Conservation (phyloP, 2,888 invertebrate genomes). For the Pachliopta kotzebuea region DNA sequence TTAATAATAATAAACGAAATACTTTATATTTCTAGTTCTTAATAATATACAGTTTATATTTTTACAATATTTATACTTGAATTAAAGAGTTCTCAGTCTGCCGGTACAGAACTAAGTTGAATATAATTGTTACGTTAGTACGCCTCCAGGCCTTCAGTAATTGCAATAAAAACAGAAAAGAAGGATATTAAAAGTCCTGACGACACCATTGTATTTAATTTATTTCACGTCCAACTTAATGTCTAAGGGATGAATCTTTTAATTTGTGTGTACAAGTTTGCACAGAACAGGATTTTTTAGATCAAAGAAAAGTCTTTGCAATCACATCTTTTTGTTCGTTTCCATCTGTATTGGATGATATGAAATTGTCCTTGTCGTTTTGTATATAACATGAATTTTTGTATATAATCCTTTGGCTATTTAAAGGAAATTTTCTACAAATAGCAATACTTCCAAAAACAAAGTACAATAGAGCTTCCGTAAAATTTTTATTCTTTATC, state of each 20-base stretch:
- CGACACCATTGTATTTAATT: slow-evolving; percentile 12
- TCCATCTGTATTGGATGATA: neutral
- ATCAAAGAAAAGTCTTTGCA: neutral
- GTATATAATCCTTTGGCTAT: neutral
- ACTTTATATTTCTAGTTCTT: too few species aligned
- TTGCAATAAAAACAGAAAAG: slow-evolving; percentile 15
- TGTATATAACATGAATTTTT: neutral
- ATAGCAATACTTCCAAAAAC: too few species aligned
- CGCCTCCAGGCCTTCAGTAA: neutral
- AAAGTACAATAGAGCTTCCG: too few species aligned
- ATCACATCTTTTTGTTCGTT: neutral
- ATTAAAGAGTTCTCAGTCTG: neutral
- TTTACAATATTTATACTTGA: neutral
- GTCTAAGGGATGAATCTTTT: neutral
- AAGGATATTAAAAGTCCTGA: slow-evolving; percentile 8
- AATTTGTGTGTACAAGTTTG: neutral
- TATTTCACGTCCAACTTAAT: slow-evolving; percentile 12
- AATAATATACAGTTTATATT: too few species aligned
- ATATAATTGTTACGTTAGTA: neutral
- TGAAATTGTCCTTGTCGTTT: neutral
- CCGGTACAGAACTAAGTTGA: neutral
- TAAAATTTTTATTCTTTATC: too few species aligned
- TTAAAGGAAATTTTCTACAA: neutral
- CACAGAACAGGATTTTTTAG: neutral
- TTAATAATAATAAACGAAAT: too few species aligned